Percentiles rank a stretch among this genome's conserved stretches.
These are phyloP conservation scores for Phlogophora meticulosa DNA, from an alignment of 2,888 invertebrate genomes.

Conservation along the genomic window DNA sequence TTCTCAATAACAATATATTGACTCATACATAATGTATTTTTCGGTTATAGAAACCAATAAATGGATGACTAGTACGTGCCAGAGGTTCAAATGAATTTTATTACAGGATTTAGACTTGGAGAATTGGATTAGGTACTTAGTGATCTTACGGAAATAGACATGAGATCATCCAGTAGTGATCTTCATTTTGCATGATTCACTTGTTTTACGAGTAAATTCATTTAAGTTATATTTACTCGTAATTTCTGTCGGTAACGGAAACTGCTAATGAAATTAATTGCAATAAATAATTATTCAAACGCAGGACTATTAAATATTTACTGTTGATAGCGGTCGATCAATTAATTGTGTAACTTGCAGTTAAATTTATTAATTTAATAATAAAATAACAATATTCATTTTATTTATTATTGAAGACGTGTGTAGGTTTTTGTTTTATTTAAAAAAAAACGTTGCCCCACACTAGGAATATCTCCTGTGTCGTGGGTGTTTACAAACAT, in stretches of 20 bases:
- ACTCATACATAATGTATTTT: constrained; percentile 60
- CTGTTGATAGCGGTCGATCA: constrained; percentile 44
- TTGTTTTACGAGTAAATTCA: constrained; percentile 29
- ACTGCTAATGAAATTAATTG: constrained; percentile 10
- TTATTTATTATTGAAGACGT: constrained; percentile 1
- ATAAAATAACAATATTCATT: constrained; percentile 4
- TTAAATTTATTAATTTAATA: constrained; percentile 31
- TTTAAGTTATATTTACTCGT: constrained; percentile 6
- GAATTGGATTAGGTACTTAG: constrained; percentile 51
- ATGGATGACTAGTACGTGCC: constrained; percentile 33
- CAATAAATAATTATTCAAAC: constrained; percentile 21
- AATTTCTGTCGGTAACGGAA: constrained; percentile 35
- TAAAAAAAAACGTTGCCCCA: too few relatives aligned
- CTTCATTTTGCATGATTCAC: constrained; percentile 52
- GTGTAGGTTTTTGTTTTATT: too few relatives aligned
- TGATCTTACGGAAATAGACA: constrained; percentile 53
- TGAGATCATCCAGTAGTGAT: constrained; percentile 64
- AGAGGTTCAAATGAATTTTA: constrained; percentile 50
- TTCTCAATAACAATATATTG: constrained; percentile 50
- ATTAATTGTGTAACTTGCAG: constrained; percentile 32
- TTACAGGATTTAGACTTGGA: constrained; percentile 59
- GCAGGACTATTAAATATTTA: constrained; percentile 13
- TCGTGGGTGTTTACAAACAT: too few relatives aligned
- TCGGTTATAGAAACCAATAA: constrained; percentile 48
- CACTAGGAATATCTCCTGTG: too few relatives aligned